Evolutionary conservation across 2,888 invertebrate genomes (phyloP).

Genomic region (Ectobius pallidus): DNA sequence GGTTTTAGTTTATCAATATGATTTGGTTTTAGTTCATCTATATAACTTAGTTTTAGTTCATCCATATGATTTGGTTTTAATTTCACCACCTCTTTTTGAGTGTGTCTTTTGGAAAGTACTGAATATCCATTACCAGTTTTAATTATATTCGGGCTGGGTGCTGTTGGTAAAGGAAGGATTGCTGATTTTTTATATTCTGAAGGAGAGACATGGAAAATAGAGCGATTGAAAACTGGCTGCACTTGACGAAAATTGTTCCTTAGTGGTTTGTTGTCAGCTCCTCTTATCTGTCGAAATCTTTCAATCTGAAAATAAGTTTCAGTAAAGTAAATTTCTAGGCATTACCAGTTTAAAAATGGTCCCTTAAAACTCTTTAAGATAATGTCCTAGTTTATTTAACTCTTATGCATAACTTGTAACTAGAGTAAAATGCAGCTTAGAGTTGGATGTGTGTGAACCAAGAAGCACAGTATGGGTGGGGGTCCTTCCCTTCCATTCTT

Average conservation of each 20-base stretch:
- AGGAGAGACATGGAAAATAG: slow-evolving; percentile 58
- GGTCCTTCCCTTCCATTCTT: too few relatives aligned
- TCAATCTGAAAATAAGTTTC: neutral
- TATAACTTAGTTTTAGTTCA: neutral
- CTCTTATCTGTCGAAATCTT: slow-evolving; percentile 59
- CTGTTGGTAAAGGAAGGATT: neutral
- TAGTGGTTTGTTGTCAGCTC: slow-evolving; percentile 56
- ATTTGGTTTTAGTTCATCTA: neutral
- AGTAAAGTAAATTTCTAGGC: neutral
- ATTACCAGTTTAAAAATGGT: slow-evolving; percentile 45
- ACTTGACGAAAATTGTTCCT: slow-evolving; percentile 61
- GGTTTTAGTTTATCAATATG: neutral
- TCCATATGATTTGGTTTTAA: neutral
- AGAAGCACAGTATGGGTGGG: too few relatives aligned
- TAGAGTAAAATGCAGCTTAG: too few relatives aligned
- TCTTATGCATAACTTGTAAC: too few relatives aligned
- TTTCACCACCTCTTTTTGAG: neutral
- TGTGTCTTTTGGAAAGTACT: neutral
- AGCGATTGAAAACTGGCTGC: slow-evolving; percentile 56
- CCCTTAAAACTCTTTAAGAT: neutral
- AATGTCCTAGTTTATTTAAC: too few relatives aligned
- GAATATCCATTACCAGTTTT: neutral
- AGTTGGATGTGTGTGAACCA: too few relatives aligned
- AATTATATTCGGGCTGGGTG: neutral
- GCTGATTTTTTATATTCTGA: neutral